Conservation (phyloP, 2,888 invertebrate species). For the Aleiodes leptofemur region DNA sequence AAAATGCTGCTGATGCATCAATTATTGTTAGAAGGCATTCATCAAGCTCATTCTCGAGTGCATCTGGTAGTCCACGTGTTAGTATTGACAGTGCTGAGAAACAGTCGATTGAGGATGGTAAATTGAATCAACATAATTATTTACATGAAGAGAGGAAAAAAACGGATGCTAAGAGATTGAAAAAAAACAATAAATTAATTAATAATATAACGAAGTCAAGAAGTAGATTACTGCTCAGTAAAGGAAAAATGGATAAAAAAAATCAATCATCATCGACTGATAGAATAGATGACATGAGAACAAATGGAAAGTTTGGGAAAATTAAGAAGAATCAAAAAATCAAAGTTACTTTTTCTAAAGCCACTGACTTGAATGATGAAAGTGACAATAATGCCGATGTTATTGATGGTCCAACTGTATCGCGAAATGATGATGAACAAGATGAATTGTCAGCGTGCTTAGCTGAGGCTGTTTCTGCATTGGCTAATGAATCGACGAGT, state of each 20-base stretch:
- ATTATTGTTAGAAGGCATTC: conserved; percentile 89
- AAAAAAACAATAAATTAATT: conserved; percentile 41
- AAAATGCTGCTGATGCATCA: conserved; percentile 83
- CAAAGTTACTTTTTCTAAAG: conserved; percentile 63
- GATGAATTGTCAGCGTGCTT: conserved; percentile 72
- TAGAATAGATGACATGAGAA: neutral
- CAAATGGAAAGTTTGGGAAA: conserved; percentile 52
- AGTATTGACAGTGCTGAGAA: conserved; percentile 72
- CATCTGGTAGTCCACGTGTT: conserved; percentile 81
- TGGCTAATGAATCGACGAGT: conserved; percentile 63
- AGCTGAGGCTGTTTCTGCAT: conserved; percentile 72
- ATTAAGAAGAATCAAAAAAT: conserved; percentile 64
- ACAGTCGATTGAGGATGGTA: conserved; percentile 46
- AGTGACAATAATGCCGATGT: conserved; percentile 53
- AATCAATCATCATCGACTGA: conserved; percentile 8
- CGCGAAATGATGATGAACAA: conserved; percentile 59
- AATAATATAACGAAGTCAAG: neutral
- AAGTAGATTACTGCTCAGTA: conserved; percentile 17
- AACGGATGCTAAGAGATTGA: conserved; percentile 41
- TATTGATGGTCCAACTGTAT: neutral
- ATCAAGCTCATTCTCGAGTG: conserved; percentile 88
- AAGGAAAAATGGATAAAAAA: conserved; percentile 33
- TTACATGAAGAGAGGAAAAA: conserved; percentile 62
- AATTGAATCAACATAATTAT: conserved; percentile 63
- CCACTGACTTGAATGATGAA: conserved; percentile 40